Evolutionary conservation across 2,113 vertebrate species (phyloP).

Genomic region (Seriola aureovittata): DNA sequence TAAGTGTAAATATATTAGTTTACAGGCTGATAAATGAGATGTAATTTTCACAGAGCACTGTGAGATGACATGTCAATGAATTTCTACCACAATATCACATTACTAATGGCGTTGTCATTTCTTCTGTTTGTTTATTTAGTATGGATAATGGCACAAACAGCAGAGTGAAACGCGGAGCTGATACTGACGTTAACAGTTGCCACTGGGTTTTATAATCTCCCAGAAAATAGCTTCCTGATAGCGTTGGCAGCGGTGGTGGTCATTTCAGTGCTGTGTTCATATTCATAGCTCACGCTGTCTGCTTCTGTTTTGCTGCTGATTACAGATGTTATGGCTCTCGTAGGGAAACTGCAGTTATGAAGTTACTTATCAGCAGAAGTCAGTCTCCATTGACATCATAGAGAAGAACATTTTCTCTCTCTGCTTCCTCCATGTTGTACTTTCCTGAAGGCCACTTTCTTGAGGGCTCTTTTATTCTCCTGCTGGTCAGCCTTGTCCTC

Average conservation of each 20-base stretch:
- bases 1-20: constrained; percentile 34
- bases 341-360: constrained; percentile 19
- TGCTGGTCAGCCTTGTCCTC: background rate
- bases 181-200: background rate
- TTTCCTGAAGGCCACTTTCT: background rate
- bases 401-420: background rate
- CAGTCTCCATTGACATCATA: background rate
- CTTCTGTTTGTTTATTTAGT: constrained; percentile 37
- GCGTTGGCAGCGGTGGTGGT: background rate
- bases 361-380: constrained; percentile 9
- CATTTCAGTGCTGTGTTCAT: constrained; percentile 17
- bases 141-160: constrained; percentile 5
- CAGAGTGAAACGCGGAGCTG: background rate
- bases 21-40: constrained; percentile 31
- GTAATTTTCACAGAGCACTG: constrained; percentile 13
- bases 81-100: constrained; percentile 28
- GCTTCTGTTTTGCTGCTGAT: constrained; percentile 25
- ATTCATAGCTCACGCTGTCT: constrained; percentile 18
- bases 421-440: background rate
- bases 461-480: background rate
- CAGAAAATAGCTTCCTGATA: constrained; percentile 22
- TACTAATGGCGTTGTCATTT: constrained; percentile 13
- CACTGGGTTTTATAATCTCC: constrained; percentile 17
- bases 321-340: constrained; percentile 30
- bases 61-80: constrained; percentile 29